Evolutionary conservation across 2,113 vertebrate species (phyloP).

Genomic region (Nothobranchius furzeri): DNA sequence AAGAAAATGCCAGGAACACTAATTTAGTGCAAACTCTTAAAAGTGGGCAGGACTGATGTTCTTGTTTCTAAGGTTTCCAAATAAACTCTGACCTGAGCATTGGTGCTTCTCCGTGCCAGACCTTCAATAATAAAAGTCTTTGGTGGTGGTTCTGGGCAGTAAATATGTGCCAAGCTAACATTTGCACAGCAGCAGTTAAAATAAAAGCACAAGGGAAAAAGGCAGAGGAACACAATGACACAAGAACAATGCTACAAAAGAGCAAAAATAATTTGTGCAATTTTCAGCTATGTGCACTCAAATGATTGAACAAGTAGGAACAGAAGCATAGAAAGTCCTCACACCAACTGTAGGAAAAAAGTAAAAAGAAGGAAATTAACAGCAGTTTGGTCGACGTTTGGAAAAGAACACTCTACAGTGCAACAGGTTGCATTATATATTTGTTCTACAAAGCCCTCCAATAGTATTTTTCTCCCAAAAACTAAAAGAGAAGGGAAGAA

Average conservation of each 20-base stretch:
- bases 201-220: neutral
- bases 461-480: neutral
- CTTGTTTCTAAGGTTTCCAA: neutral
- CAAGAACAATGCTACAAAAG: neutral
- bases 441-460: neutral
- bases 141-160: neutral
- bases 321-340: neutral
- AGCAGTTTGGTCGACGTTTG: neutral
- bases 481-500: conserved; percentile 16
- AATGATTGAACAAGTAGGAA: conserved; percentile 16
- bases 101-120: neutral
- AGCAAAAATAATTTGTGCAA: conserved; percentile 8
- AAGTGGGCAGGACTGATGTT: no score
- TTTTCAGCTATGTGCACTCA: conserved; percentile 6
- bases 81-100: neutral
- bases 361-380: neutral
- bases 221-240: neutral
- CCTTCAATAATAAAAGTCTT: neutral
- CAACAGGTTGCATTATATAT: neutral
- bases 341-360: neutral
- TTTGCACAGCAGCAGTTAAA: neutral
- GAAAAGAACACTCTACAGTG: neutral
- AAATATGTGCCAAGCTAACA: neutral
- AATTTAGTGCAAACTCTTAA: no score
- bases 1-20: no score